phyloP scores from a whole-genome alignment of 2,888 invertebrate species.

The Campoletis raptor region DNA sequence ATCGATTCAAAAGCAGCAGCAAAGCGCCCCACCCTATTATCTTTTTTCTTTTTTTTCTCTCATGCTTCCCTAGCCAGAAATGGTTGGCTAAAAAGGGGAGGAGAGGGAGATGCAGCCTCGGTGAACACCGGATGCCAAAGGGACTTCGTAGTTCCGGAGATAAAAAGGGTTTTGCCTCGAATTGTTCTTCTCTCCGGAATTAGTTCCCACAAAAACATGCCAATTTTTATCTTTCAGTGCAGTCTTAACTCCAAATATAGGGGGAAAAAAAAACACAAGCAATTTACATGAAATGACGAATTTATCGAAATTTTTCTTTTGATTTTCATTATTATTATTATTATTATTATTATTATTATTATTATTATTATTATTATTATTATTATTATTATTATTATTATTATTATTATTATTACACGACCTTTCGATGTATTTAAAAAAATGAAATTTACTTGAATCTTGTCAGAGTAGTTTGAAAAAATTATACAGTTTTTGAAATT shows the following conservation, averaged over 20 bases:
- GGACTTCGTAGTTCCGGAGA: background rate
- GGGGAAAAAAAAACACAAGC: background rate
- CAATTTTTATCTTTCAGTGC: background rate
- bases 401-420: no score
- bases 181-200: background rate
- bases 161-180: constrained; percentile 6
- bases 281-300: background rate
- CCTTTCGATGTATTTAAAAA: no score
- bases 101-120: constrained; percentile 15
- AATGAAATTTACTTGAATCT: no score
- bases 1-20: constrained; percentile 84
- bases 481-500: no score
- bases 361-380: no score
- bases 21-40: constrained; percentile 83
- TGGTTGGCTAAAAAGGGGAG: background rate
- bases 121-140: constrained; percentile 19
- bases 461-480: no score
- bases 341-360: no score
- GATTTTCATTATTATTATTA: no score
- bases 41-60: constrained; percentile 78
- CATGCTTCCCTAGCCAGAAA: constrained; percentile 63
- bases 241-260: background rate
- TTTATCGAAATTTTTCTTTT: no score
- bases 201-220: constrained; percentile 11
- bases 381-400: no score